These are phyloP conservation scores for Catocala nupta DNA, from an alignment of 2,888 invertebrate species.

Conservation along the genomic window DNA sequence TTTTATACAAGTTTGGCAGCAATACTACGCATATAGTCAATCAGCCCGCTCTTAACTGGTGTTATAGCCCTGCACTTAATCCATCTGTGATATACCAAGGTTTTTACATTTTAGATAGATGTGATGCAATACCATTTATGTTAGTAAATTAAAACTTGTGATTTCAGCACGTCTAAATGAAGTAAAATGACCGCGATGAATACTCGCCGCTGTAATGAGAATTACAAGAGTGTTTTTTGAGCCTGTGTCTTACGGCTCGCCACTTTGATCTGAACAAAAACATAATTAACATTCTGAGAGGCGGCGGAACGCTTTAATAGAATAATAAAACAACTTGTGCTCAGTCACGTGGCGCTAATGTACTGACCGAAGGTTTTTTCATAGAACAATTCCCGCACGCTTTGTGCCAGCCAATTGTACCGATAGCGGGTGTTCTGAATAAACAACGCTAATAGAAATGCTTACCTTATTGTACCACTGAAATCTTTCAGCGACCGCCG, in stretches of 20 bases:
- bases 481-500: slow-evolving; percentile 30
- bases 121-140: too few species aligned
- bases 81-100: too few species aligned
- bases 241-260: slow-evolving; percentile 12
- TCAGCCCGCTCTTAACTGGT: too few species aligned
- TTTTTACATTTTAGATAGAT: too few species aligned
- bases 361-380: slow-evolving; percentile 32
- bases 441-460: slow-evolving; percentile 49
- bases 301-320: slow-evolving; percentile 56
- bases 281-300: slow-evolving; percentile 65
- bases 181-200: slow-evolving; percentile 14
- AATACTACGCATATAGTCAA: too few species aligned
- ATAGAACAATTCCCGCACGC: slow-evolving; percentile 26
- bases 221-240: slow-evolving; percentile 23
- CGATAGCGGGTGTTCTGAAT: slow-evolving; percentile 31
- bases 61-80: too few species aligned
- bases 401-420: slow-evolving; percentile 47
- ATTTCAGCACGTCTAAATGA: slow-evolving; percentile 8
- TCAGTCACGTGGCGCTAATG: slow-evolving; percentile 39
- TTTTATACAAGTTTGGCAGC: too few species aligned
- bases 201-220: slow-evolving; percentile 9
- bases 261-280: slow-evolving; percentile 40
- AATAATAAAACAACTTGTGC: slow-evolving; percentile 60
- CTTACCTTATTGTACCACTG: slow-evolving; percentile 34
- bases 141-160: too few species aligned